phyloP scores from a whole-genome alignment of 2,888 invertebrate species.

The Eupsilia transversa region DNA sequence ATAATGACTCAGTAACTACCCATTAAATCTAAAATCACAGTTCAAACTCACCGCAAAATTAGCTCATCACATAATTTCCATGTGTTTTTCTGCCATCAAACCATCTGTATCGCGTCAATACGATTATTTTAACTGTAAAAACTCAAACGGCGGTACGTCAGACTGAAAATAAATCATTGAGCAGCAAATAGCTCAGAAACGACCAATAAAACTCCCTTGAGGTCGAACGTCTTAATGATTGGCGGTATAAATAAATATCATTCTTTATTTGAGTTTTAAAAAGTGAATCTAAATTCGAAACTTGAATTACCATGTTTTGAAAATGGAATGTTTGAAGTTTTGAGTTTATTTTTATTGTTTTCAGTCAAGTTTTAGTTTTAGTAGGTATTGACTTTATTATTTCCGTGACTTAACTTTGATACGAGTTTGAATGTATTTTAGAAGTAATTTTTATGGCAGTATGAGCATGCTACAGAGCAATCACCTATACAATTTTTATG shows the following conservation, averaged over 20 bases:
- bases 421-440: neutral
- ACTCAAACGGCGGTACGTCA: slow-evolving; percentile 42
- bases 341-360: neutral
- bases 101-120: slow-evolving; percentile 50
- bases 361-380: neutral
- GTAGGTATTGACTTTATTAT: neutral
- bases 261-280: slow-evolving; percentile 52
- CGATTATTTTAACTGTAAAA: slow-evolving; percentile 50
- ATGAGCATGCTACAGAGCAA: neutral
- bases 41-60: slow-evolving; percentile 42
- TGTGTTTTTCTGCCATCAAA: slow-evolving; percentile 45
- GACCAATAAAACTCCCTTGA: slow-evolving; percentile 82
- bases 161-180: slow-evolving; percentile 78
- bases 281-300: slow-evolving; percentile 24
- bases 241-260: slow-evolving; percentile 65
- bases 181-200: slow-evolving; percentile 75
- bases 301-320: slow-evolving; percentile 37
- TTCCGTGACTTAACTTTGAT: neutral
- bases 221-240: slow-evolving; percentile 79
- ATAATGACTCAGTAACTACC: neutral
- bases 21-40: slow-evolving; percentile 30
- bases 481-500: neutral
- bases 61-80: slow-evolving; percentile 26
- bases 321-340: slow-evolving; percentile 32
- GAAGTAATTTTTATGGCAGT: neutral